A percentile compares a stretch with the other conserved stretches of the same genome.
phyloP scores from a whole-genome alignment of 2,888 invertebrate genomes.

The Eudemis profundana region DNA sequence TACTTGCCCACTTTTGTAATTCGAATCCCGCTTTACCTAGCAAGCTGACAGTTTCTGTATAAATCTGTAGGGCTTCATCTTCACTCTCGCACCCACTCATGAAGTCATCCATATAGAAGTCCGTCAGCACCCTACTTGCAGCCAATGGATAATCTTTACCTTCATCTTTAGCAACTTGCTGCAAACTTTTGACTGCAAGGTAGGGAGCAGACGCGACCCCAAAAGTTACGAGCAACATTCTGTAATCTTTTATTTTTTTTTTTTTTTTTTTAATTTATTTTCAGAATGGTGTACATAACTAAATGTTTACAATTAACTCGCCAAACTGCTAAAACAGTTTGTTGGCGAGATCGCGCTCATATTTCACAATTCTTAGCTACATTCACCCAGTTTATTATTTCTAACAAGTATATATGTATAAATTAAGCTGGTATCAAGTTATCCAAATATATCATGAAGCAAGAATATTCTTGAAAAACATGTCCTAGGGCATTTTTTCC shows the following conservation, averaged over 20 bases:
- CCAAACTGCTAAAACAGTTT: too few relatives aligned
- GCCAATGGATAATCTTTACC: conserved; percentile 29
- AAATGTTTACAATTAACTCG: too few relatives aligned
- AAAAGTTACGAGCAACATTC: conserved; percentile 45
- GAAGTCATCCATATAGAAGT: conserved; percentile 37
- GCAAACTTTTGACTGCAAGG: conserved; percentile 44
- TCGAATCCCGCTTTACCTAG: conserved; percentile 29
- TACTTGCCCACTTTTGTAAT: conserved; percentile 34
- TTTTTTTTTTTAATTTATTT: too few relatives aligned
- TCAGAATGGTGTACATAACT: too few relatives aligned
- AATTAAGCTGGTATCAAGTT: too few relatives aligned
- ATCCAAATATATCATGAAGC: too few relatives aligned
- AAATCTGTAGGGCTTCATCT: conserved; percentile 20
- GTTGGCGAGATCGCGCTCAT: too few relatives aligned
- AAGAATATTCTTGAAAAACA: too few relatives aligned
- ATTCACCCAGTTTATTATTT: too few relatives aligned
- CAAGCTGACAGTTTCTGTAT: neutral
- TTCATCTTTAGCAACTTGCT: conserved; percentile 43
- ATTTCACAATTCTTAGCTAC: too few relatives aligned
- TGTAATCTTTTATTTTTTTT: conserved; percentile 37
- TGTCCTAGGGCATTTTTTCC: too few relatives aligned
- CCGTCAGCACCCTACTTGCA: conserved; percentile 14
- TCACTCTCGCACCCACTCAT: conserved; percentile 26
- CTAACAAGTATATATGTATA: too few relatives aligned
- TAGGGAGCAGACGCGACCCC: conserved; percentile 47